These are phyloP conservation scores for Microcebus griseorufus DNA, from an alignment of 2,113 vertebrate species.

Conservation along the genomic window DNA sequence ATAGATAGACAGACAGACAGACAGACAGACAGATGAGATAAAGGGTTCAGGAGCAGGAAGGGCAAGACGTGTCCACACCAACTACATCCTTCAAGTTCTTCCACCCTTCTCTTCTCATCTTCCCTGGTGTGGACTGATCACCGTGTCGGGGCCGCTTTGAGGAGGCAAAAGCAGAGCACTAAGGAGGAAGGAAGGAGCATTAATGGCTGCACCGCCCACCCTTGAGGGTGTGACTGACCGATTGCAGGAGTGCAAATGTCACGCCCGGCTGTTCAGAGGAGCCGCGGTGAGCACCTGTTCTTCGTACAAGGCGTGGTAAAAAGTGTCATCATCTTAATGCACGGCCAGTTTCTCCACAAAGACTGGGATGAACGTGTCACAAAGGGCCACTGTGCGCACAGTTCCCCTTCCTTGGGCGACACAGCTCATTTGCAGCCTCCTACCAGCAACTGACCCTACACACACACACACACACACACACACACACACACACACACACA, in stretches of 20 bases:
- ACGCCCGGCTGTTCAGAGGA: neutral
- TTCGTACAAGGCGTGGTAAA: neutral
- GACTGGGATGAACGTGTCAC: neutral
- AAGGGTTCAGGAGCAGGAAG: neutral
- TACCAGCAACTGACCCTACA: no score
- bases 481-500: no score
- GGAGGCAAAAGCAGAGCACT: neutral
- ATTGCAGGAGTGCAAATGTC: neutral
- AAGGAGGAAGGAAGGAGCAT: neutral
- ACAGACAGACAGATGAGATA: no score
- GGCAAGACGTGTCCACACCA: neutral
- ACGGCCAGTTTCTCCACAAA: neutral
- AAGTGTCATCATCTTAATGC: neutral
- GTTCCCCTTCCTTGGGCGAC: no score
- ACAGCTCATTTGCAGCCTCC: no score
- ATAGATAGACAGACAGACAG: no score
- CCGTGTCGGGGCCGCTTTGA: neutral
- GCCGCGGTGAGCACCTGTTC: neutral
- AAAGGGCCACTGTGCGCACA: no score
- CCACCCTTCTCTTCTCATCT: neutral
- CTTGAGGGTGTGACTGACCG: neutral
- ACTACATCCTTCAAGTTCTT: neutral
- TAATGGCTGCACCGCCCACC: neutral
- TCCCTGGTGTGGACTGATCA: neutral
- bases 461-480: no score